These are phyloP conservation scores for Plusia festucae DNA, from an alignment of 2,888 invertebrate species.

Conservation along the genomic window DNA sequence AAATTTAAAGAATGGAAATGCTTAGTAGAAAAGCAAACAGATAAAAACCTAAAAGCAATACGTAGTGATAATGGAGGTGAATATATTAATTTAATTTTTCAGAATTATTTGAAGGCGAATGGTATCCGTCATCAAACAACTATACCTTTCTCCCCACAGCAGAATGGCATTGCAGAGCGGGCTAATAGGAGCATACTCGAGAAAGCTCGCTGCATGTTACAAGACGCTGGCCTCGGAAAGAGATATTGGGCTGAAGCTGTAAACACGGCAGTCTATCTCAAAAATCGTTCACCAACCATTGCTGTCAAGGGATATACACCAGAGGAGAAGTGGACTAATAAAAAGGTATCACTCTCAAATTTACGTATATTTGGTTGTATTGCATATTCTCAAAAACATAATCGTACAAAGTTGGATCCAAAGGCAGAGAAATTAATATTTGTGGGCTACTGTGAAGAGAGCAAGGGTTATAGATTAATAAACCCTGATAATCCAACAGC, in stretches of 20 bases:
- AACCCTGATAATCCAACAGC: too few species aligned
- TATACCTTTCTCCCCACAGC: conserved; percentile 1
- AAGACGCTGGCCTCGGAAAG: background rate
- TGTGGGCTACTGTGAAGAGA: too few species aligned
- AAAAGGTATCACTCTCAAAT: too few species aligned
- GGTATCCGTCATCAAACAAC: conserved; percentile 6
- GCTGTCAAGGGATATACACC: background rate
- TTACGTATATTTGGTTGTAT: too few species aligned
- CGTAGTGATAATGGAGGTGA: background rate
- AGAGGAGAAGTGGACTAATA: background rate
- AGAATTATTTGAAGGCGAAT: background rate
- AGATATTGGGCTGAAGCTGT: conserved; percentile 2
- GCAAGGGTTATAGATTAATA: too few species aligned
- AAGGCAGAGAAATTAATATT: too few species aligned
- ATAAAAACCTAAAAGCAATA: background rate
- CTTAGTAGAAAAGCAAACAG: conserved; percentile 2
- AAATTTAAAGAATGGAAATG: background rate
- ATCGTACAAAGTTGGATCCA: too few species aligned
- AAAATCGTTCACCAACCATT: background rate
- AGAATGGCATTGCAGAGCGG: conserved; percentile 13
- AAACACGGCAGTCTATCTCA: too few species aligned
- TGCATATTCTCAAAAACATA: too few species aligned
- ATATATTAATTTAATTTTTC: too few species aligned
- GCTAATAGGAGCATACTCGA: conserved; percentile 13
- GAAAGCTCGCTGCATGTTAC: background rate